Base-by-base conservation (phyloP, 2,113 vertebrate genomes). In the Regulus satrapa region DNA sequence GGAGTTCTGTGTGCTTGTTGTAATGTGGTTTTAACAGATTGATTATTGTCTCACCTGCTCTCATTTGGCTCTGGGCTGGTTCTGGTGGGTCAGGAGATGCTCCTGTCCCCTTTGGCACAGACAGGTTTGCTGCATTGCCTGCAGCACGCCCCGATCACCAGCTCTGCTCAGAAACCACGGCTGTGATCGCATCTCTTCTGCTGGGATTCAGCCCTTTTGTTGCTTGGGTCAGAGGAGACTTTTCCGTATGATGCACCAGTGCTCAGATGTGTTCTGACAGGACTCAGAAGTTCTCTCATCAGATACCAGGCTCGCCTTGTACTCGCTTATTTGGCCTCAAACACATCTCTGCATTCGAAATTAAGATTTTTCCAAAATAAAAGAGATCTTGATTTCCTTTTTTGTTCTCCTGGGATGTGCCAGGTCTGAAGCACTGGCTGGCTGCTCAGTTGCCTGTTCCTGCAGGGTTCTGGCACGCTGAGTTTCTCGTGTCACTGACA, bases 261-360 rank as follows among this genome's bases (percentile, higher is more conserved):
- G 78, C 74, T 49, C 63, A 54, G 78, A 81, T 97, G 32, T 48
- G 36, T 79, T 58, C 82, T 94, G 96, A 94, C 94, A 93, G 82
- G 17, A 21, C 31, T 58, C 82, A 63, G 67, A 46, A 61, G 25
- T n/a, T 71, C 61, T 86, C 61, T 48, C 62, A 25, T 68, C 74
- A 25, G 36, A 87, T 36, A 78, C 15, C 23, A 24, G 29, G 10
- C 48, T 88, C 2, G 5, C 26, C 29, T 29, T 71, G 43, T 18
- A 11, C 38, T 84, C 2, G 0, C 34, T 67, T 28, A 20, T 38
- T 87, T 62, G 34, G 45, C 58, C 49, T 69, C 62, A 38, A 11
- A 52, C 32, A 61, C 11, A 10, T 32, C 41, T 66, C 88, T 90
- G 78, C 41, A 3, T 80, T 88, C 79, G 90, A 92, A 88, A 75